phyloP scores from a whole-genome alignment of 92 coral and sea anemone genomes.

The Palythoa heliodiscus region DNA sequence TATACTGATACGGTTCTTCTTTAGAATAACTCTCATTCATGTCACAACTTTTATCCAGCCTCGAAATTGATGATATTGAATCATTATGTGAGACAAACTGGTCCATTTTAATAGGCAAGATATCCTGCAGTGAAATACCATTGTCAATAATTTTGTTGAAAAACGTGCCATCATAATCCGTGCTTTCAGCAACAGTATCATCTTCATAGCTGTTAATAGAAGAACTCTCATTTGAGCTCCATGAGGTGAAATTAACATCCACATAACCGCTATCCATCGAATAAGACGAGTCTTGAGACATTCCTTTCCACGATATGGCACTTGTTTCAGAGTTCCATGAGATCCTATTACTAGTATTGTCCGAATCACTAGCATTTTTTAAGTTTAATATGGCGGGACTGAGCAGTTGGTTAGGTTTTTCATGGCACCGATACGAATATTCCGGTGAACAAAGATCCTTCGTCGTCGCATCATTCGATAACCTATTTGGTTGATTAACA shows the following conservation, averaged over 20 bases:
- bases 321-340: slow-evolving; percentile 70
- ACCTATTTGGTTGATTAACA: slow-evolving; percentile 16
- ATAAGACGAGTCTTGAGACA: slow-evolving; percentile 56
- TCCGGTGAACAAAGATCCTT: background rate
- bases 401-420: background rate
- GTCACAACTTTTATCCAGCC: too few relatives aligned
- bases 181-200: background rate
- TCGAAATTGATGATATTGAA: background rate
- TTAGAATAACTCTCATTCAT: background rate
- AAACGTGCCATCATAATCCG: background rate
- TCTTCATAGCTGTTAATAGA: background rate
- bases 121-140: background rate
- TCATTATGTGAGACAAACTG: background rate
- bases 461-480: background rate
- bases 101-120: background rate
- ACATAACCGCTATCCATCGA: slow-evolving; percentile 76
- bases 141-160: background rate
- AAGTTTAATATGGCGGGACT: background rate
- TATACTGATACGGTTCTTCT: background rate
- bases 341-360: slow-evolving; percentile 11
- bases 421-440: background rate
- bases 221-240: slow-evolving; percentile 5
- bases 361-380: background rate
- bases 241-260: slow-evolving; percentile 36
- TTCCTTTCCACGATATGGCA: slow-evolving; percentile 65